Evolutionary conservation across 1,140 invertebrate species (phyloP).

Genomic region (Yoshiicerus persimilis): DNA sequence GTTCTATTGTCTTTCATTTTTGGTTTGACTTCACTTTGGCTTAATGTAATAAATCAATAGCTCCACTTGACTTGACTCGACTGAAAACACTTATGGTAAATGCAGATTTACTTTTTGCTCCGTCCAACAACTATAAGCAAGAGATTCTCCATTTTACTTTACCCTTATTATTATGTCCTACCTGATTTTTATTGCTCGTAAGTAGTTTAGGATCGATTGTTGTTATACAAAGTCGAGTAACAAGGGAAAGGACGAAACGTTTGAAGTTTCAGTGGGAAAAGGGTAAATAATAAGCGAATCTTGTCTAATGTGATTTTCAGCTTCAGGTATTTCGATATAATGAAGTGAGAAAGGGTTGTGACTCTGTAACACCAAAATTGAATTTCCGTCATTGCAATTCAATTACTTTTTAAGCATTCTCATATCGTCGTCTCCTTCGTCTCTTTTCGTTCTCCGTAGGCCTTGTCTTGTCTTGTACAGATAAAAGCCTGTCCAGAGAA

Average conservation of each 20-base stretch:
- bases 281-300: not conserved
- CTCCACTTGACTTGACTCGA: not conserved
- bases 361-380: not conserved
- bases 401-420: not conserved
- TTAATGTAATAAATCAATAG: not conserved
- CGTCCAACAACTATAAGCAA: not conserved
- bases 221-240: too few relatives aligned
- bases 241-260: not conserved
- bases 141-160: not conserved
- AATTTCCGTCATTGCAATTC: not conserved
- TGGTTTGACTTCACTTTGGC: not conserved
- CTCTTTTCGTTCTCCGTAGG: not conserved
- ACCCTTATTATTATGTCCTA: not conserved
- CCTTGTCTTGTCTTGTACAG: not conserved
- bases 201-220: too few relatives aligned
- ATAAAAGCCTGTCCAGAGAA: not conserved
- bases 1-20: not conserved
- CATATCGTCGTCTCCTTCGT: not conserved
- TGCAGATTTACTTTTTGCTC: not conserved
- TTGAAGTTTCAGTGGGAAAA: not conserved
- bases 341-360: not conserved
- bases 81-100: not conserved
- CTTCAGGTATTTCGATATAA: not conserved
- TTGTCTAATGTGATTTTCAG: not conserved
- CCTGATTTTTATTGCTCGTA: not conserved